Evolutionary conservation across 2,113 vertebrate genomes (phyloP).

Genomic region (human): DNA sequence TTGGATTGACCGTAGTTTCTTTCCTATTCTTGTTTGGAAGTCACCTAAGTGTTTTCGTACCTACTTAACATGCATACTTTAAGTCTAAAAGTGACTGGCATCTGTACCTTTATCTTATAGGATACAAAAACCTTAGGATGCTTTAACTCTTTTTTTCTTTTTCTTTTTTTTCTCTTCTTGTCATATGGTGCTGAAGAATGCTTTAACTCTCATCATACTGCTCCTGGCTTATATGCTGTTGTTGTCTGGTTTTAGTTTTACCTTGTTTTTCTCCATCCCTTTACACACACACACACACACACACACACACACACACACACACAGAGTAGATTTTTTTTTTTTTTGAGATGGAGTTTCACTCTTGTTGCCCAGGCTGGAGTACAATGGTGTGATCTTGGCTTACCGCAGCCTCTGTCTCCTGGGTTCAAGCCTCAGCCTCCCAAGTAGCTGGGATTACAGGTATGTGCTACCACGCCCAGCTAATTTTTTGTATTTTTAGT

Average conservation of each 20-base stretch:
- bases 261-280: background rate
- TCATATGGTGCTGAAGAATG: background rate
- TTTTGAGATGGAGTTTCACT: no score
- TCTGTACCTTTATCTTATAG: background rate
- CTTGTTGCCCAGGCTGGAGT: no score
- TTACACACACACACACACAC: background rate
- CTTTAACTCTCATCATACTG: background rate
- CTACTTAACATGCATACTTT: background rate
- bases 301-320: no score
- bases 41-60: background rate
- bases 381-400: no score
- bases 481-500: no score
- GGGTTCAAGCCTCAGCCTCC: no score
- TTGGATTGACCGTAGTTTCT: background rate
- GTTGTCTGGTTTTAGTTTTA: constrained; percentile 22
- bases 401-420: no score
- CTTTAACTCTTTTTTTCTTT: background rate
- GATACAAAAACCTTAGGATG: background rate
- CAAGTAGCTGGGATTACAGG: no score
- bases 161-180: no score
- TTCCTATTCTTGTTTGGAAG: background rate
- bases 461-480: no score
- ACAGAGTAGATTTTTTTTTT: no score
- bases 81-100: background rate
- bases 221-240: background rate